Percentiles rank a stretch among this genome's conserved stretches.
phyloP scores from a whole-genome alignment of 2,888 invertebrate genomes.

The Stenichneumon culpator region DNA sequence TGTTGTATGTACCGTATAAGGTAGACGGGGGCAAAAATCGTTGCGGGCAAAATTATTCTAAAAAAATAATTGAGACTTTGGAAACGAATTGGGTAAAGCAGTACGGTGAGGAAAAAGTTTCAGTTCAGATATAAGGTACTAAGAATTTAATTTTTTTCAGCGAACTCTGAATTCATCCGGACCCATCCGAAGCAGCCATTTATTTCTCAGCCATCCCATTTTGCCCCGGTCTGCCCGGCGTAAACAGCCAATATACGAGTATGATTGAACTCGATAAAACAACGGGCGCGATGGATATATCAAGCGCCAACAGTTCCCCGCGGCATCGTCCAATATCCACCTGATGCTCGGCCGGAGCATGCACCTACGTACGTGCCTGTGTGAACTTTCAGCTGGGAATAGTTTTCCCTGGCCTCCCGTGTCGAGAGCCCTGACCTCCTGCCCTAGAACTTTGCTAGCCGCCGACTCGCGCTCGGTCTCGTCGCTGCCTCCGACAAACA shows the following conservation, averaged over 20 bases:
- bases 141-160: not conserved
- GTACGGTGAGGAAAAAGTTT: no score
- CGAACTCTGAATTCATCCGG: not conserved
- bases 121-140: not conserved
- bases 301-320: not conserved
- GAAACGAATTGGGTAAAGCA: no score
- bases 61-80: no score
- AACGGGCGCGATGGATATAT: not conserved
- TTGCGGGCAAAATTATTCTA: no score
- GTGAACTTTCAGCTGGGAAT: constrained; percentile 53
- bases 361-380: constrained; percentile 16
- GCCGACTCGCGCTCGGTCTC: constrained; percentile 21
- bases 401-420: constrained; percentile 57
- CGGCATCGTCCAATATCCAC: constrained; percentile 52
- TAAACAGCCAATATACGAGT: constrained; percentile 8
- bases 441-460: constrained; percentile 66
- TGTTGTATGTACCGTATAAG: not conserved
- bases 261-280: constrained; percentile 6
- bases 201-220: not conserved
- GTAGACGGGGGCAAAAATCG: no score
- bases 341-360: constrained; percentile 59
- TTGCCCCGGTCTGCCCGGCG: no score
- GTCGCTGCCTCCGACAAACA: constrained; percentile 4
- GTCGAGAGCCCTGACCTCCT: constrained; percentile 66
- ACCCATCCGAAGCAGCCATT: not conserved